These are phyloP conservation scores for Trachythela sp. DNA, from an alignment of 64 coral and sea anemone genomes.

Conservation along the genomic window DNA sequence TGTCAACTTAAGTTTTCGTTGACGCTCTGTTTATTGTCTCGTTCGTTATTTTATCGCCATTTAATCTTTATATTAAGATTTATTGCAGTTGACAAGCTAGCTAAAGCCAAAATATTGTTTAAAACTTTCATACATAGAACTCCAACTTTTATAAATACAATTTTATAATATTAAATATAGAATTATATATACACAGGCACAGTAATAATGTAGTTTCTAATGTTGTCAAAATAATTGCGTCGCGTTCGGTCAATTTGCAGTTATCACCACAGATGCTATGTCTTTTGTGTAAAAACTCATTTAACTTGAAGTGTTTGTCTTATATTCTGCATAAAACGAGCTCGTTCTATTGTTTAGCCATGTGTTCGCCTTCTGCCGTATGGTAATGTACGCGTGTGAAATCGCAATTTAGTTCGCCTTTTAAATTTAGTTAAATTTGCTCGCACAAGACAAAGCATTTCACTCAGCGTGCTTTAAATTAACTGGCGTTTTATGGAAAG, in stretches of 20 bases:
- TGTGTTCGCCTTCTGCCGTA: constrained; percentile 6
- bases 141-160: too few relatives aligned
- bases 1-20: too few relatives aligned
- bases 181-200: neutral
- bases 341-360: neutral
- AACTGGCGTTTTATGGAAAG: neutral
- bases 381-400: neutral
- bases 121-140: neutral
- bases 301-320: neutral
- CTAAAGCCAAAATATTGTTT: neutral
- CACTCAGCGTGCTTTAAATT: neutral
- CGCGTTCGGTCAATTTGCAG: neutral
- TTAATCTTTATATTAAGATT: neutral
- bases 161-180: neutral
- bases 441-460: neutral
- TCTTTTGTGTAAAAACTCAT: neutral
- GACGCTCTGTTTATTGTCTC: too few relatives aligned
- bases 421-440: neutral
- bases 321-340: neutral
- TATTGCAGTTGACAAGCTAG: neutral
- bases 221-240: neutral
- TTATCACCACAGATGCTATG: neutral
- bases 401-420: neutral
- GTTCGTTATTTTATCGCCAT: neutral
- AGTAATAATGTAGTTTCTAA: neutral